A percentile compares a stretch with the other conserved stretches of the same genome.
Conservation (phyloP, 2,888 invertebrate genomes). For the Iselma pallidipennis region DNA sequence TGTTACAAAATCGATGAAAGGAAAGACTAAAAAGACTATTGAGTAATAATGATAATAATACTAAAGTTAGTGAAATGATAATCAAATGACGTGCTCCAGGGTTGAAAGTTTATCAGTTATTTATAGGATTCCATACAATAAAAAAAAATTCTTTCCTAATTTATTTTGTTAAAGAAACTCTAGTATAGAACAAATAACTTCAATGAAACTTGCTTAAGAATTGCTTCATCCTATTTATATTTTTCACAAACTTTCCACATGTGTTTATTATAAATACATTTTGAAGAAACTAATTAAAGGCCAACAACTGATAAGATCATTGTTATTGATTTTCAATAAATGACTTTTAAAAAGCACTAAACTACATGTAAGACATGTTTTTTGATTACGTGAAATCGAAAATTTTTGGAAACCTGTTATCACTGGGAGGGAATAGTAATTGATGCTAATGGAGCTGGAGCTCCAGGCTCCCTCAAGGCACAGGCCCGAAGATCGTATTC, state of each 20-base stretch:
- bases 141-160: not conserved
- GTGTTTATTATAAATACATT: not conserved
- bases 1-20: not conserved
- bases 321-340: too few species aligned
- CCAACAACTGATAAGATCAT: too few species aligned
- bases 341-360: too few species aligned
- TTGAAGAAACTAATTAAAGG: too few species aligned
- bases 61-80: not conserved
- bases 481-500: too few species aligned
- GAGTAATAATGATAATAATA: not conserved
- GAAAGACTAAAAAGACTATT: not conserved
- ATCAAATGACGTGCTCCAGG: not conserved
- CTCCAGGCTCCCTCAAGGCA: too few species aligned
- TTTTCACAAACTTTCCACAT: not conserved
- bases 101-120: not conserved
- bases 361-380: too few species aligned
- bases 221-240: not conserved
- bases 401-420: too few species aligned
- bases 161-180: not conserved
- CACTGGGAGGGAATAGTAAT: too few species aligned
- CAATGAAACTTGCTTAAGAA: not conserved
- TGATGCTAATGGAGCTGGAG: too few species aligned
- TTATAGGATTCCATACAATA: not conserved
- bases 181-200: not conserved
- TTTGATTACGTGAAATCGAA: too few species aligned